phyloP scores from a whole-genome alignment of 2,797 vertebrate species.

The Xenopus petersii region DNA sequence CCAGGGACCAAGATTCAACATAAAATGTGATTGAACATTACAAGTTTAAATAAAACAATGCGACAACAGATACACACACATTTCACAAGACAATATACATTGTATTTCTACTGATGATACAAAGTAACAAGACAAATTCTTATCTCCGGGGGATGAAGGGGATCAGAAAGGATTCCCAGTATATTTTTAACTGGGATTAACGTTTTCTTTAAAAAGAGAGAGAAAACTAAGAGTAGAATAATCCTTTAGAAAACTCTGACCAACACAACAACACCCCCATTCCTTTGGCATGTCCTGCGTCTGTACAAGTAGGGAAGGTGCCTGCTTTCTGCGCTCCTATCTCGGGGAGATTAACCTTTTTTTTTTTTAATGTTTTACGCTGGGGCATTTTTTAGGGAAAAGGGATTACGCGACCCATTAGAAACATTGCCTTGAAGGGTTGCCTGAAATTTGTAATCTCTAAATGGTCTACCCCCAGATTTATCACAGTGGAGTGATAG shows the following conservation, averaged over 20 bases:
- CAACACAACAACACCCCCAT: not conserved
- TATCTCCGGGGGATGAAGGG: conserved; percentile 14
- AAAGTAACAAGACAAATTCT: conserved; percentile 7
- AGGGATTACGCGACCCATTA: conserved; percentile 30
- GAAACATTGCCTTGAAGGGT: conserved; percentile 1
- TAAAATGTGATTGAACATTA: no score
- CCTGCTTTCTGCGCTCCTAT: not conserved
- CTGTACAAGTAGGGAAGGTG: not conserved
- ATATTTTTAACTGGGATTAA: conserved; percentile 10
- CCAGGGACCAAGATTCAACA: no score
- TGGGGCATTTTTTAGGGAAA: not conserved
- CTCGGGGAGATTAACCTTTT: not conserved
- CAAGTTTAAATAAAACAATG: no score
- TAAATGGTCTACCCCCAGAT: no score
- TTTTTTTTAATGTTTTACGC: not conserved
- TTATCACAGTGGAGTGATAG: conserved; percentile 6
- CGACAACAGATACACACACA: no score
- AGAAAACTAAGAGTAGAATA: not conserved
- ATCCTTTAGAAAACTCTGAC: not conserved
- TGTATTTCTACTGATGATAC: no score
- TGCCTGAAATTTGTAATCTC: not conserved
- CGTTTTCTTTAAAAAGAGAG: not conserved
- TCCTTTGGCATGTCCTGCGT: not conserved
- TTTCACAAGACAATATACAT: no score
- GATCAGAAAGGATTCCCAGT: not conserved